Evolutionary conservation across 2,888 invertebrate genomes (phyloP), one percentile per base, ranked within the genome.

Genomic region (Ischnus inquisitorius): DNA sequence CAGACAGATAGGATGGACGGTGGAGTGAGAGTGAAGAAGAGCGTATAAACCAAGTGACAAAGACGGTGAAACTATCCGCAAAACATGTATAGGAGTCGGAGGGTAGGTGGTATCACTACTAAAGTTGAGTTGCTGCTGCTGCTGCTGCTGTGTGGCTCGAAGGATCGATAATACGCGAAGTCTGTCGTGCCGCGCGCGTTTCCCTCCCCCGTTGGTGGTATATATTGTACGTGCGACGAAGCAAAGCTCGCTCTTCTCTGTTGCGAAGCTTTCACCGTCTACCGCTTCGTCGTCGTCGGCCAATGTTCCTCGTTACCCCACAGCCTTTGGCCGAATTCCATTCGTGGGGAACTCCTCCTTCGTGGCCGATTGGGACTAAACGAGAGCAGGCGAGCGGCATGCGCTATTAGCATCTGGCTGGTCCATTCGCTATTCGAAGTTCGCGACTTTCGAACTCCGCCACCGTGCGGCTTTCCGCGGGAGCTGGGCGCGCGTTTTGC

Each of bases 271-370:
- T 62, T 78, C 72, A 12, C 28, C 60, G 57, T 54, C 71, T 14
- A 57, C 54, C 51, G 39, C 54, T 14, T 57, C 41, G 46, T 54
- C 16, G 19, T 19, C 51, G 51, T 19, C 80, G 46, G 25, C 41
- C 68, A 79, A 51, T 76, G 60, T 79, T 76, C 41, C 25, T 76
- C 69, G 60, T 41, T 72, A 68, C 72, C 51, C 67, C 78, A 85
- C 79, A 74, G 65, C 64, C 71, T 86, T 86, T 85, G 85, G 83
- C 85, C 79, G 84, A 87, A 87, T 88, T 87, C 89, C 88, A 88
- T 86, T 81, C 54, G 34, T 34, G 8, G 34, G 28, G n/a, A 77
- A 41, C 68, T 22, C 25, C 25, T 25, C 34, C 51, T 51, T 41
- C 34, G 48, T 68, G 34, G 34, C 34, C 34, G 34, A 8, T 34